A percentile compares a stretch with the other conserved stretches of the same genome.
These are phyloP conservation scores for Dastarcus helophoroides DNA, from an alignment of 2,888 invertebrate species.

Conservation along the genomic window DNA sequence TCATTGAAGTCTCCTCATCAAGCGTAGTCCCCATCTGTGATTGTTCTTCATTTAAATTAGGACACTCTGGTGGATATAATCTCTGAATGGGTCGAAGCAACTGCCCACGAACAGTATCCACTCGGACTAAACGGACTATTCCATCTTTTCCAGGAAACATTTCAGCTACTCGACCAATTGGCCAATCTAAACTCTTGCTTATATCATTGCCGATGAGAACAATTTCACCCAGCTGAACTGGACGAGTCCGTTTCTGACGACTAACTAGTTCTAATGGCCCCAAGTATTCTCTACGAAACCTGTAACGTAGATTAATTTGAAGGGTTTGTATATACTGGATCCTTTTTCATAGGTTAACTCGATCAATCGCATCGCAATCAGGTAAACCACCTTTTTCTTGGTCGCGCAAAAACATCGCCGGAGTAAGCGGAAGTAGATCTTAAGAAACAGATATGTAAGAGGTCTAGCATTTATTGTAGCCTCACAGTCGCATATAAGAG, in stretches of 20 bases:
- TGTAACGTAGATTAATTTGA: slow-evolving; percentile 10
- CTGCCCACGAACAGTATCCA: slow-evolving; percentile 9
- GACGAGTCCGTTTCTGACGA: background rate
- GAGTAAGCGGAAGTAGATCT: slow-evolving; percentile 15
- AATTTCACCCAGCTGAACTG: slow-evolving; percentile 6
- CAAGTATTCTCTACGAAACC: slow-evolving; percentile 19
- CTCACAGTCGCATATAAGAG: slow-evolving; percentile 6
- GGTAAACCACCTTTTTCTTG: slow-evolving; percentile 12
- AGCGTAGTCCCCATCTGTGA: too few species aligned
- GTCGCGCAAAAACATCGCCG: slow-evolving; percentile 17
- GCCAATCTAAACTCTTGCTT: slow-evolving; percentile 16
- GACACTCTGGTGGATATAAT: slow-evolving; percentile 20
- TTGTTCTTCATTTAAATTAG: too few species aligned
- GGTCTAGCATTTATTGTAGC: slow-evolving; percentile 11
- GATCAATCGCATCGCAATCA: slow-evolving; percentile 9
- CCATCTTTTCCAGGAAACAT: slow-evolving; percentile 12
- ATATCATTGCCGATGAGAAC: slow-evolving; percentile 12
- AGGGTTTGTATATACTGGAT: slow-evolving; percentile 13
- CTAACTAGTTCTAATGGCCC: slow-evolving; percentile 9
- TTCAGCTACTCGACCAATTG: slow-evolving; percentile 13
- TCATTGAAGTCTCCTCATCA: too few species aligned
- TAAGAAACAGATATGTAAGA: slow-evolving; percentile 9
- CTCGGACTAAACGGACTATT: slow-evolving; percentile 9
- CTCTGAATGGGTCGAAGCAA: slow-evolving; percentile 10
- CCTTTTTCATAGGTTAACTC: slow-evolving; percentile 7